Evolutionary conservation across 2,888 invertebrate species (phyloP), one percentile per base, ranked within the genome.

Genomic region (Aplocera efformata): DNA sequence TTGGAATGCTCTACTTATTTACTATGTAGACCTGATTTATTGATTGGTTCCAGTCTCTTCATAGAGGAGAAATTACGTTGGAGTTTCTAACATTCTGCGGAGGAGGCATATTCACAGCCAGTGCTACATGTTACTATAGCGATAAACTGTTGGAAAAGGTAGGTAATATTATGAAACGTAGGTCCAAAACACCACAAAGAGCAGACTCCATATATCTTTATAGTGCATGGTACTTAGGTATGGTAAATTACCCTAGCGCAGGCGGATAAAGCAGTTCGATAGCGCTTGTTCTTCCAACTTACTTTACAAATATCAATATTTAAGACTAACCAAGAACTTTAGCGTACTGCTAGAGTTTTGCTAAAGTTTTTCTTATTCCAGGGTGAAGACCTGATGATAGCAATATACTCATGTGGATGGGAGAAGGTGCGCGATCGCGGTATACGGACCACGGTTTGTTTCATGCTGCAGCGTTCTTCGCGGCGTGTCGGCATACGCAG

Each of bases 81-180:
- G 73, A 74, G 34, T 76, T 74, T 39, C 6, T 68, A 0, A 45
- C 56, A 0, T 56, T 74, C 20, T 42, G 69, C 5, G 5, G 65
- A 0, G 66, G 61, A 7, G 53, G 57, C 1, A 17, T 63, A 0
- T 8, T 48, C 1, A 26, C 49, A 5, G 48, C 41, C 24, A 44
- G 45, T 8, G 37, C 36, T 1, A 53, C 57, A 1, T 59, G 59
- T 24, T 56, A 62, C 38, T 72, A 67, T 31, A 63, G 73, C 11
- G 60, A 72, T 34, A 25, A 62, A 11, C 58, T 77, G 1, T 58
- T 65, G 53, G 62, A 71, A 28, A 67, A n/a, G n/a, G n/a, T n/a
- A 65, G 57, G 75, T 74, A 51, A 42, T 3, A 20, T 8, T 4
- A 6, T 20, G 20, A 20, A 5, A 4, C 6, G 4, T 20, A 5